A percentile compares a stretch with the other conserved stretches of the same genome.
These are phyloP conservation scores for Muntiacus reevesi DNA, from an alignment of 2,113 vertebrate genomes.

Conservation along the genomic window DNA sequence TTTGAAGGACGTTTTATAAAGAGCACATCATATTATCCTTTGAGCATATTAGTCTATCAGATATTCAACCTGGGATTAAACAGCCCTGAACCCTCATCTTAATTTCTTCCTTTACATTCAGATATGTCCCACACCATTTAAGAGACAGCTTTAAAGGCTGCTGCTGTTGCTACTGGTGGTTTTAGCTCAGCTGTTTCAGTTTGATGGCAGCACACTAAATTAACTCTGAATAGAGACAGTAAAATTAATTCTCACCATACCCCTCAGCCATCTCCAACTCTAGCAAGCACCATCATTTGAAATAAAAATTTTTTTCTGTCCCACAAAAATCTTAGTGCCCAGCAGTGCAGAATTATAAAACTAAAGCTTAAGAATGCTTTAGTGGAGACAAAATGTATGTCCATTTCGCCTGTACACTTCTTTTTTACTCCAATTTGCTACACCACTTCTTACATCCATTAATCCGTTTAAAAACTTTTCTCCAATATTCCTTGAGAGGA, in stretches of 20 bases:
- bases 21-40: neutral
- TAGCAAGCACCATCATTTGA: conserved; percentile 27
- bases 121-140: conserved; percentile 42
- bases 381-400: conserved; percentile 50
- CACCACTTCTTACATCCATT: neutral
- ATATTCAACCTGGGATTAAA: conserved; percentile 44
- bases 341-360: conserved; percentile 23
- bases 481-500: neutral
- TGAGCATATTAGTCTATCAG: conserved; percentile 31
- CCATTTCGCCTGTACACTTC: neutral
- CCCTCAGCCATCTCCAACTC: conserved; percentile 25
- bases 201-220: conserved; percentile 56
- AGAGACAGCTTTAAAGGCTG: conserved; percentile 56
- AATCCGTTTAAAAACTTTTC: conserved; percentile 47
- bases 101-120: conserved; percentile 42
- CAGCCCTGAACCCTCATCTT: conserved; percentile 33
- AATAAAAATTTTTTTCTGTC: conserved; percentile 30
- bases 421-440: conserved; percentile 23
- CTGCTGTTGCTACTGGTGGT: neutral
- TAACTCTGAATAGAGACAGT: conserved; percentile 59
- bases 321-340: conserved; percentile 31
- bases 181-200: conserved; percentile 60
- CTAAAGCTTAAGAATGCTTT: conserved; percentile 50
- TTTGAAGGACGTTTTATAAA: conserved; percentile 20
- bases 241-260: conserved; percentile 55